Conservation (phyloP, 2,797 vertebrate species). For the Pangasius mekongensis region DNA sequence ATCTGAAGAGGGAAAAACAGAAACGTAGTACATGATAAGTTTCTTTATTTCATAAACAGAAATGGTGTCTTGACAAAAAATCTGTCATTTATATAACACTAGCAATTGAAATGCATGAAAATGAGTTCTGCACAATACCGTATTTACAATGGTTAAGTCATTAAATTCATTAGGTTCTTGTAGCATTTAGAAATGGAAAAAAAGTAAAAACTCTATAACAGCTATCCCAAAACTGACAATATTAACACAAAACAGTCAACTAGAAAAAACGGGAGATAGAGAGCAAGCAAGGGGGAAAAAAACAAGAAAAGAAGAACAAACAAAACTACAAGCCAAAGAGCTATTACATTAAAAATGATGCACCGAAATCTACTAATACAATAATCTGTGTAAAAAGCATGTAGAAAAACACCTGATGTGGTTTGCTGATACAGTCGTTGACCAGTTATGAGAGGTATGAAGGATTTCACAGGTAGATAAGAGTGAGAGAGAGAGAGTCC, state of each 20-base stretch:
- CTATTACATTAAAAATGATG: slow-evolving; percentile 98
- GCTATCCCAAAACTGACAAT: slow-evolving; percentile 96
- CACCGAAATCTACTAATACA: slow-evolving; percentile 92
- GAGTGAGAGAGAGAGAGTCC: slow-evolving; percentile 92
- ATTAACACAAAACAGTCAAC: slow-evolving; percentile 99
- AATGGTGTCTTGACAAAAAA: slow-evolving; percentile 99
- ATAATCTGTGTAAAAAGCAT: slow-evolving; percentile 99
- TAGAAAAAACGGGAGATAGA: slow-evolving; percentile 86
- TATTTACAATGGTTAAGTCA: slow-evolving; percentile 97
- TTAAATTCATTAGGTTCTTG: slow-evolving; percentile 93
- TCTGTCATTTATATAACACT: slow-evolving; percentile 93
- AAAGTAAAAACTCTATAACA: slow-evolving; percentile 97
- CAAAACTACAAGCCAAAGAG: slow-evolving; percentile 91
- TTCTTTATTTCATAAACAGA: slow-evolving; percentile 99
- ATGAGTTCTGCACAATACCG: slow-evolving; percentile 91
- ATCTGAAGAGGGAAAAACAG: neutral
- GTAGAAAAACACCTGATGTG: slow-evolving; percentile 99
- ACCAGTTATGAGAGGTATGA: slow-evolving; percentile 99
- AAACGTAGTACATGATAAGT: slow-evolving; percentile 90
- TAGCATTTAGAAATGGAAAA: slow-evolving; percentile 88
- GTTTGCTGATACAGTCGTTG: slow-evolving; percentile 99
- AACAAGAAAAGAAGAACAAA: slow-evolving; percentile 79
- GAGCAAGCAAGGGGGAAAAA: slow-evolving; percentile 80
- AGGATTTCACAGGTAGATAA: slow-evolving; percentile 99
- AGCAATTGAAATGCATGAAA: slow-evolving; percentile 98